Base-by-base conservation (phyloP, 2,113 vertebrate genomes). In the Panthera uncia region DNA sequence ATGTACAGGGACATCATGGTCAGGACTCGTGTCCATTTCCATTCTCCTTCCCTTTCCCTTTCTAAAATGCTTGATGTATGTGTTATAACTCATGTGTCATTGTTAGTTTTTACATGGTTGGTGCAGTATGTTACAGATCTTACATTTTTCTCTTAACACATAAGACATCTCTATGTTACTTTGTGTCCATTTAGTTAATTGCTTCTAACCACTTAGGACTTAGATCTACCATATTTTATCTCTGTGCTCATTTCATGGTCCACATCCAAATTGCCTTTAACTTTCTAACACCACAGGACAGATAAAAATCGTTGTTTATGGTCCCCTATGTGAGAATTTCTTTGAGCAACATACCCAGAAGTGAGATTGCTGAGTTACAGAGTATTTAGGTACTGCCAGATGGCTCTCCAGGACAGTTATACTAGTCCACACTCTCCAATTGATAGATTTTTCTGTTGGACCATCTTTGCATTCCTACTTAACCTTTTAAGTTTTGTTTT, bases 391-490 rank as follows among this genome's bases (percentile, higher is more conserved):
- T 89, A 36, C 38, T 92, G 19, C 45, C 45, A 61, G 36, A 36
- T 31, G 57, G 31, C 38, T 41, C 2, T 50, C 65, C 45, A 76
- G 29, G 13, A 21, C 65, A 36, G 19, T 48, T 38, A 5, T 68
- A 45, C 45, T 12, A 81, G 16, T 69, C 33, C 36, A 3, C 7
- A 31, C 7, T 71, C 21, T 96, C 45, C 8, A 66, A 9, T 27
- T 73, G 36, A n/a, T n/a, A 73, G 45, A 57, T 83, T 94, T 86
- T 95, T 65, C 52, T 85, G 11, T 89, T 74, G 69, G 94, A 81
- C 8, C 15, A 52, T 73, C 21, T 68, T 91, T 68, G 63, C 33
- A 41, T 90, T 94, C 65, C 36, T 88, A 21, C 50, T 73, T 71
- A 48, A 48, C 23, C 16, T 69, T 81, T 86, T 69, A 45, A 73